Evolutionary conservation across 2,888 invertebrate genomes (phyloP), one percentile per base, ranked within the genome.

Genomic region (Drosophila anceps): DNA sequence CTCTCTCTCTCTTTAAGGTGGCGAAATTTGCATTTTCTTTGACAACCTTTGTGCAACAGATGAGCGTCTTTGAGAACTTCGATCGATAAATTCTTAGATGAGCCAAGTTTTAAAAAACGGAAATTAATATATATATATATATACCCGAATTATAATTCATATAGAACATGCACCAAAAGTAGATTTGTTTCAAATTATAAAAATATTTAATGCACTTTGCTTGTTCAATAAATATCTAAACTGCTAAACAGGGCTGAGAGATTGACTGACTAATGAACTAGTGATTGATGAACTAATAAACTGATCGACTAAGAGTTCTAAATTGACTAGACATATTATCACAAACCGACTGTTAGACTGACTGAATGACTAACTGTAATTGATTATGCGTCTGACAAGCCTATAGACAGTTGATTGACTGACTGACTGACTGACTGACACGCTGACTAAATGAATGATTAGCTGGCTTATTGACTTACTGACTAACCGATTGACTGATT

Each of bases 41-140:
- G 50, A 50, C 50, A 12, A 50, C 50, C 6, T 50, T 50, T 7
- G 50, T 50, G 18, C 50, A 50, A 31, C 50, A 31, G 50, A 50
- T 50, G 50, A 50, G 50, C 50, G 50, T 50, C 1, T 50, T 50
- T 13, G 31, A 50, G 6, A 50, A 50, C 50, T 50, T 50, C 12
- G 50, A 50, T 2, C 29, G 50, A 18, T 50, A 18, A 50, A 18
- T 18, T 48, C 27, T 27, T 9, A 27, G 6, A 48, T 9, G 46
- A 48, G 15, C 20, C 8, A 27, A 27, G 27, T 27, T 6, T 10
- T n/a, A 10, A 48, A n/a, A n/a, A 9, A 27, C 20, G 12, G 12
- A 46, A 46, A 27, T n/a, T 27, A 46, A n/a, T 29, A 46, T 29
- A 29, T 48, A 18, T n/a, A 6, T 2, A 20, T 43, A n/a, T n/a